phyloP scores from a whole-genome alignment of 2,888 invertebrate genomes.

The Allacma fusca region DNA sequence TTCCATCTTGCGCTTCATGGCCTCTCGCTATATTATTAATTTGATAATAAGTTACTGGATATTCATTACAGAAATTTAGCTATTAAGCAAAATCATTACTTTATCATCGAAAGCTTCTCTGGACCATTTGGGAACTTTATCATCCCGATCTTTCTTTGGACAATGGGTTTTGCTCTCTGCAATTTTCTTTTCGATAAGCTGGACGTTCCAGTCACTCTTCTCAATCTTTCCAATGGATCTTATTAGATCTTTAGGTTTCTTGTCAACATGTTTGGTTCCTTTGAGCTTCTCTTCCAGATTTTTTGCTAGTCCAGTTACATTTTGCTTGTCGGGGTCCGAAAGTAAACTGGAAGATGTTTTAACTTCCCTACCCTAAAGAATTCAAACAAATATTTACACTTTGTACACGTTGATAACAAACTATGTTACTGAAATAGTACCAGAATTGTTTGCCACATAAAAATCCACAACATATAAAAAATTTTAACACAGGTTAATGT shows the following conservation, averaged over 20 bases:
- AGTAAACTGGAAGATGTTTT: constrained; percentile 45
- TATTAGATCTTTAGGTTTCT: constrained; percentile 85
- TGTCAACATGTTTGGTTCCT: constrained; percentile 70
- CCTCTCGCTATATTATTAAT: constrained; percentile 68
- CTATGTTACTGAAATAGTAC: background rate
- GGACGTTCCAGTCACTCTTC: constrained; percentile 88
- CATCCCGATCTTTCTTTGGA: constrained; percentile 67
- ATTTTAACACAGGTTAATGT: too few species aligned
- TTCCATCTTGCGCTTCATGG: constrained; percentile 72
- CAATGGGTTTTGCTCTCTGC: constrained; percentile 72
- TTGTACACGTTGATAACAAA: background rate
- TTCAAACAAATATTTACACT: background rate
- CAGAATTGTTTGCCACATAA: background rate
- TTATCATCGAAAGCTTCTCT: constrained; percentile 74
- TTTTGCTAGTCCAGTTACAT: constrained; percentile 73
- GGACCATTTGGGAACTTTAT: constrained; percentile 91
- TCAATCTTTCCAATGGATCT: constrained; percentile 88
- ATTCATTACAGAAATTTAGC: constrained; percentile 41
- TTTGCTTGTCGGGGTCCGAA: constrained; percentile 61
- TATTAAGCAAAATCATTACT: constrained; percentile 58
- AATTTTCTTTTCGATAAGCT: constrained; percentile 88
- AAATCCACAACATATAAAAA: too few species aligned
- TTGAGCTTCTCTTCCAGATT: constrained; percentile 82
- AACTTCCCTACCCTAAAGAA: constrained; percentile 56
- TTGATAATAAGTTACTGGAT: constrained; percentile 33